phyloP scores from a whole-genome alignment of 1,140 invertebrate genomes.

The Bombus vancouverensis region DNA sequence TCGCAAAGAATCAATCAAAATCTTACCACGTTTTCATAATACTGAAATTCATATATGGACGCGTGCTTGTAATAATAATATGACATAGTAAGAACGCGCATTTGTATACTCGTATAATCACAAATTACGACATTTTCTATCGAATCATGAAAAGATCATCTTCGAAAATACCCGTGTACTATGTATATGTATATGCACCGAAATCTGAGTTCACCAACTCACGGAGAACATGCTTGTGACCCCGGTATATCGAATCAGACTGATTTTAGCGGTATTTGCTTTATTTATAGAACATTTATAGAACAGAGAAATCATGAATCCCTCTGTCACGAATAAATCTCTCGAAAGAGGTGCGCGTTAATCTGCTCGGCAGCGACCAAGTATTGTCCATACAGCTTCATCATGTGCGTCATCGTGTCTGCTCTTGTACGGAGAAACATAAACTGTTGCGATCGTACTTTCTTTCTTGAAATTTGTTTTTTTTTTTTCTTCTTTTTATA shows the following conservation, averaged over 20 bases:
- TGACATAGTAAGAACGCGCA: too few species aligned
- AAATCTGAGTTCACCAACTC: slow-evolving; percentile 37
- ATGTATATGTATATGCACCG: not conserved
- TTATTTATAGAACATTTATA: slow-evolving; percentile 49
- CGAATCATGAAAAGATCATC: not conserved
- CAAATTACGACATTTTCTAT: slow-evolving; percentile 3
- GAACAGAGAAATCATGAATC: slow-evolving; percentile 27
- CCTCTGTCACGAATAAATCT: slow-evolving; percentile 31
- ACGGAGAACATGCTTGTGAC: slow-evolving; percentile 32
- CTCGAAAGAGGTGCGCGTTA: slow-evolving; percentile 15
- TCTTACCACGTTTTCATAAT: not conserved
- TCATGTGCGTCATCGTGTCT: slow-evolving; percentile 28
- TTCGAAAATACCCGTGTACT: slow-evolving; percentile 12
- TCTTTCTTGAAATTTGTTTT: not conserved
- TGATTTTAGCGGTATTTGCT: slow-evolving; percentile 62
- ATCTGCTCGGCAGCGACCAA: slow-evolving; percentile 17
- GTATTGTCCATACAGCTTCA: slow-evolving; percentile 23
- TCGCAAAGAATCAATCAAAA: not conserved
- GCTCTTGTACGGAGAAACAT: slow-evolving; percentile 21
- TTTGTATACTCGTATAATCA: not conserved
- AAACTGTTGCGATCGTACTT: not conserved
- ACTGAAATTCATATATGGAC: not conserved
- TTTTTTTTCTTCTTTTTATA: not conserved
- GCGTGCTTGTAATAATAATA: not conserved
- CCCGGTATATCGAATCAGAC: slow-evolving; percentile 61